Percentiles rank a stretch among this genome's conserved stretches.
Evolutionary conservation across 2,888 invertebrate species (phyloP).

Genomic region (Timema cristinae): DNA sequence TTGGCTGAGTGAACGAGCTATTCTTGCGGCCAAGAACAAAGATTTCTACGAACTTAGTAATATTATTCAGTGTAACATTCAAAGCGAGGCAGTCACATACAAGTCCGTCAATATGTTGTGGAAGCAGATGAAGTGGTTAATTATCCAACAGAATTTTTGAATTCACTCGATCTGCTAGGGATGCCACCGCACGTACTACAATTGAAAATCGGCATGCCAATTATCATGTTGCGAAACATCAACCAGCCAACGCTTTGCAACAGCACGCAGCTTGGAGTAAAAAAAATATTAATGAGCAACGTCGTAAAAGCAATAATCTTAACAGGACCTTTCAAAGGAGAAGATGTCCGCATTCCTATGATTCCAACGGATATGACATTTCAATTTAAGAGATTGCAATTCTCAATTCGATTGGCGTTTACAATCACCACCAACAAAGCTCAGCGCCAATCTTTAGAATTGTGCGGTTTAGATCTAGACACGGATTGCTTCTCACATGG

Average conservation of each 20-base stretch:
- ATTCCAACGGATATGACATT: slow-evolving; percentile 15
- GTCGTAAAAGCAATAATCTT: slow-evolving; percentile 20
- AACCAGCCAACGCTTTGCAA: slow-evolving; percentile 35
- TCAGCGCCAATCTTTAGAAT: slow-evolving; percentile 18
- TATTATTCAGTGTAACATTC: slow-evolving; percentile 20
- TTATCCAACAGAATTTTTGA: slow-evolving; percentile 35
- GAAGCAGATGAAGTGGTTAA: slow-evolving; percentile 22
- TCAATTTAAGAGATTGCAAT: background rate
- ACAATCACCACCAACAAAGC: background rate
- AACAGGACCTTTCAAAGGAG: slow-evolving; percentile 14
- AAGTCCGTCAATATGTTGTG: slow-evolving; percentile 24
- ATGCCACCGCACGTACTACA: slow-evolving; percentile 20
- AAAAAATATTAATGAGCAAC: slow-evolving; percentile 12
- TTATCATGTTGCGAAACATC: slow-evolving; percentile 34
- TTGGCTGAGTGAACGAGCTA: slow-evolving; percentile 3
- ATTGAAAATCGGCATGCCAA: slow-evolving; percentile 33
- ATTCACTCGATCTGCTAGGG: slow-evolving; percentile 33
- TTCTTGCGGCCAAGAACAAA: slow-evolving; percentile 8
- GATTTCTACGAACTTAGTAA: slow-evolving; percentile 2
- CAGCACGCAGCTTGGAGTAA: slow-evolving; percentile 32
- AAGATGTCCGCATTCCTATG: slow-evolving; percentile 18
- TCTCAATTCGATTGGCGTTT: no score
- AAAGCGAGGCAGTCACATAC: slow-evolving; percentile 14
- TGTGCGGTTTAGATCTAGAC: slow-evolving; percentile 18
- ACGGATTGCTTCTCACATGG: slow-evolving; percentile 15